phyloP scores from a whole-genome alignment of 2,113 vertebrate genomes.

The Erythrolamprus reginae region DNA sequence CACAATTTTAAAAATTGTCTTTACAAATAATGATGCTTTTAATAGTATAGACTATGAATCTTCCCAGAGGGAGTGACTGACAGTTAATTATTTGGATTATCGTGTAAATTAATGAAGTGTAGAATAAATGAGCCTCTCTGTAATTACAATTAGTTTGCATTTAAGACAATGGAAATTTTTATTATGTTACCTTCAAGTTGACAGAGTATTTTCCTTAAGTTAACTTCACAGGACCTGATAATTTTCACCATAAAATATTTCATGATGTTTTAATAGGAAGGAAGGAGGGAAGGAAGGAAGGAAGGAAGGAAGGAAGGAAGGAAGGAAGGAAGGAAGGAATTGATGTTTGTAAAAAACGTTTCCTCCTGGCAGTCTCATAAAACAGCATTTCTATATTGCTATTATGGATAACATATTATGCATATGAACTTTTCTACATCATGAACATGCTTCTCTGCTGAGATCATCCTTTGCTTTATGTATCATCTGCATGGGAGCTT shows the following conservation, averaged over 20 bases:
- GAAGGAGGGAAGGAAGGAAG: not conserved
- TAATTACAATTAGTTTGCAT: slow-evolving; percentile 27
- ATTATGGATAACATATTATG: no score
- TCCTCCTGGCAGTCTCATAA: not conserved
- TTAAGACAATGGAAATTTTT: slow-evolving; percentile 15
- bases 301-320: not conserved
- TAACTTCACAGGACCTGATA: not conserved
- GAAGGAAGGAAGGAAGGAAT: no score
- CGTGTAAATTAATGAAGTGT: slow-evolving; percentile 27
- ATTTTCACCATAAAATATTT: not conserved
- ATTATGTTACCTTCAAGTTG: not conserved
- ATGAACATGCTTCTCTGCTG: not conserved
- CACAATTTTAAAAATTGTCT: slow-evolving; percentile 7
- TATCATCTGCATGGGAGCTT: not conserved
- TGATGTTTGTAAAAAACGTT: not conserved
- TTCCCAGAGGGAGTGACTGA: slow-evolving; percentile 16
- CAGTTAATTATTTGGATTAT: slow-evolving; percentile 34
- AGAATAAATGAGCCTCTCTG: slow-evolving; percentile 9
- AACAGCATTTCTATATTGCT: not conserved
- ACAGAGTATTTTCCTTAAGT: slow-evolving; percentile 4
- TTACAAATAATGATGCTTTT: slow-evolving; percentile 18
- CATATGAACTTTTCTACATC: not conserved
- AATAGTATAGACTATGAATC: slow-evolving; percentile 23
- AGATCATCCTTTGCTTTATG: not conserved
- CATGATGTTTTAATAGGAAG: not conserved